Percentiles rank a stretch among this genome's conserved stretches.
Conservation (phyloP, 1,140 invertebrate genomes). For the Maconellicoccus hirsutus region DNA sequence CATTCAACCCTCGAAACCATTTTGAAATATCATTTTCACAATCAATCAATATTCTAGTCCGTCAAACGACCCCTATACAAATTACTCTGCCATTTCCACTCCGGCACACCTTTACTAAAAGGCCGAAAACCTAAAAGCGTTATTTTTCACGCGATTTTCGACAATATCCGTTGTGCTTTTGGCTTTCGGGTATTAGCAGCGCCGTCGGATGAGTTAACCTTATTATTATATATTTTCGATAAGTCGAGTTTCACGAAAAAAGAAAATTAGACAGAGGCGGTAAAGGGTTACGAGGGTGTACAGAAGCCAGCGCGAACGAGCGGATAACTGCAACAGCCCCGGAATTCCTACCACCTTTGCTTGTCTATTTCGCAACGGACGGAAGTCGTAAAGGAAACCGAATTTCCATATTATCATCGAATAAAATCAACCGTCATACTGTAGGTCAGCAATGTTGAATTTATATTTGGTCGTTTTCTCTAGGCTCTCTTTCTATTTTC, state of each 20-base stretch:
- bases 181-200: no score
- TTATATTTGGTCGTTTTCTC: not conserved
- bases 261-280: not conserved
- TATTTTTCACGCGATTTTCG: not conserved
- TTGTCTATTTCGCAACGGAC: constrained; percentile 12
- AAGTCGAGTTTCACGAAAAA: no score
- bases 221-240: not conserved
- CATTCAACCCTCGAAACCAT: no score
- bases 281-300: not conserved
- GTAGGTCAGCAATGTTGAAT: constrained; percentile 16
- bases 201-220: no score
- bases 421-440: constrained; percentile 6
- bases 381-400: constrained; percentile 19
- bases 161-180: not conserved
- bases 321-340: constrained; percentile 6
- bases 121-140: not conserved
- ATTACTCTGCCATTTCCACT: no score
- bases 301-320: no score
- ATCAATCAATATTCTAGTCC: no score
- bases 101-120: no score
- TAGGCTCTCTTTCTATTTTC: not conserved
- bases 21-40: no score
- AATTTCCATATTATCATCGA: constrained; percentile 20
- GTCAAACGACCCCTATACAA: no score
- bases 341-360: constrained; percentile 7